Evolutionary conservation across 64 coral and sea anemone genomes (phyloP).

Genomic region (Acropora yongei): DNA sequence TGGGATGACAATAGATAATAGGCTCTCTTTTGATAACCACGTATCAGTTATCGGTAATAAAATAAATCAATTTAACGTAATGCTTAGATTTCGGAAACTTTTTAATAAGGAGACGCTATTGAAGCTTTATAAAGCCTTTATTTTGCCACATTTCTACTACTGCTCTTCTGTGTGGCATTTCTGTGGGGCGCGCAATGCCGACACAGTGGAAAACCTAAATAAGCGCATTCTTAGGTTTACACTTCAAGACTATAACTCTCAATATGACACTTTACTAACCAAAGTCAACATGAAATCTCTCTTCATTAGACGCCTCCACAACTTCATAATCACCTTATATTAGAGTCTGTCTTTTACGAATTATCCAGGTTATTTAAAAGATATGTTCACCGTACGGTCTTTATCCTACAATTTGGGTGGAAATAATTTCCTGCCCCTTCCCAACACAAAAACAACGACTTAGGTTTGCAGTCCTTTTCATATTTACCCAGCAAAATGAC

Average conservation of each 20-base stretch:
- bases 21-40: slow-evolving; percentile 41
- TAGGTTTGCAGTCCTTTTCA: slow-evolving; percentile 58
- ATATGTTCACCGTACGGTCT: not conserved
- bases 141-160: slow-evolving; percentile 35
- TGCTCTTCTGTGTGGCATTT: slow-evolving; percentile 53
- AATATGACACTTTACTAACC: slow-evolving; percentile 5
- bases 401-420: slow-evolving; percentile 32
- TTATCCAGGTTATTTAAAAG: not conserved
- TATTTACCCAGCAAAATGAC: slow-evolving; percentile 50
- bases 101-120: not conserved
- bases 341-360: not conserved
- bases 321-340: not conserved
- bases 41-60: not conserved
- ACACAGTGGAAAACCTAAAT: slow-evolving; percentile 40
- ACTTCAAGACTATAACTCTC: slow-evolving; percentile 24
- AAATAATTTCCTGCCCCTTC: slow-evolving; percentile 28
- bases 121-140: no score
- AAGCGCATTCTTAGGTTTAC: slow-evolving; percentile 33
- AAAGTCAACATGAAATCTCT: slow-evolving; percentile 14
- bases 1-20: slow-evolving; percentile 59
- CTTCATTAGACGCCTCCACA: not conserved
- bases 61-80: no score
- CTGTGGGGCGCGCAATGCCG: slow-evolving; percentile 34
- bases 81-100: not conserved
- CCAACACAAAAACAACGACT: slow-evolving; percentile 28